These are phyloP conservation scores for Pangasianodon hypophthalmus DNA, from an alignment of 2,113 vertebrate species.

Conservation along the genomic window DNA sequence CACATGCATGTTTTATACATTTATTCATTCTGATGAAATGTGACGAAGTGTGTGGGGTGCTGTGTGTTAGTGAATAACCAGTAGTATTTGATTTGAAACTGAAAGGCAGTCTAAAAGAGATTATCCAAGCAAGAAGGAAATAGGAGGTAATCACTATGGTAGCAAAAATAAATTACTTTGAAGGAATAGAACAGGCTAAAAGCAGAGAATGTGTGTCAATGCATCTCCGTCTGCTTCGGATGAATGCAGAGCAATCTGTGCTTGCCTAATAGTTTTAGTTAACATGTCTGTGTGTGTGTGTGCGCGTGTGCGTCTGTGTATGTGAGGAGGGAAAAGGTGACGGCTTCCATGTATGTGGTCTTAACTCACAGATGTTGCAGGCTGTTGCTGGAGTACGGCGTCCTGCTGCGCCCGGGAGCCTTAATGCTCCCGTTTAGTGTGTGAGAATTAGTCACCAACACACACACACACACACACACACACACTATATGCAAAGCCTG, in stretches of 20 bases:
- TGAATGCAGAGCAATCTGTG: not conserved
- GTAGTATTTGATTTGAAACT: not conserved
- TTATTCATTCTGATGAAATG: not conserved
- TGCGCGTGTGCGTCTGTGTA: conserved; percentile 49
- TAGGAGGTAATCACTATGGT: not conserved
- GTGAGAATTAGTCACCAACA: conserved; percentile 58
- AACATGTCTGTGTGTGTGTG: conserved; percentile 61
- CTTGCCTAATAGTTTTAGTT: conserved; percentile 72
- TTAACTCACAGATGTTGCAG: conserved; percentile 73
- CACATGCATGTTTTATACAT: not conserved
- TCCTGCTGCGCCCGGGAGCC: conserved; percentile 59
- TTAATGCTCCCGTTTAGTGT: conserved; percentile 65
- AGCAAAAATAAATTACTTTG: not conserved
- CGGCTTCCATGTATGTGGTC: conserved; percentile 53
- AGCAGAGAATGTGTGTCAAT: not conserved
- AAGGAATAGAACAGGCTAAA: not conserved
- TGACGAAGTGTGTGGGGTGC: not conserved
- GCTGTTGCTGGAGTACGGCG: conserved; percentile 47
- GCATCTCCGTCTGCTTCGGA: not conserved
- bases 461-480: not conserved
- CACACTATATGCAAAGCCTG: not conserved
- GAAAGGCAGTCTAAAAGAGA: conserved; percentile 7
- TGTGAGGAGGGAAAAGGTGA: conserved; percentile 2
- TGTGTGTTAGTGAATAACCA: not conserved
- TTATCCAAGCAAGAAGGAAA: not conserved